Evolutionary conservation across 2,797 vertebrate species (phyloP), one percentile per base, ranked within the genome.

Genomic region (Aldrovandia affinis): DNA sequence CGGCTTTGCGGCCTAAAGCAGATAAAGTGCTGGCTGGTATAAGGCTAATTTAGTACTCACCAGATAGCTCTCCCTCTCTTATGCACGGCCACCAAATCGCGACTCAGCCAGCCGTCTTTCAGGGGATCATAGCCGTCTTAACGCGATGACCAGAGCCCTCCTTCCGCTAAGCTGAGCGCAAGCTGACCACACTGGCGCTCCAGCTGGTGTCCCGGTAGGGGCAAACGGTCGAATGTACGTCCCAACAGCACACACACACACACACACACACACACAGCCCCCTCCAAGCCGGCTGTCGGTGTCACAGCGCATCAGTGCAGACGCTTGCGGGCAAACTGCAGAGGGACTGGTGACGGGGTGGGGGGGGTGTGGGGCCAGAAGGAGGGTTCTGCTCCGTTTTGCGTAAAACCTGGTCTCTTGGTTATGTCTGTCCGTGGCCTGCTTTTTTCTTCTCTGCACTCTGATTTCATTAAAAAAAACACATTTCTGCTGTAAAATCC

Each of bases 1-100:
- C 61, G 68, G 70, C 84, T 78, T 83, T 84, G 39, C 20, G 28
- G 75, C 77, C 79, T 25, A 80, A 84, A 84, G 83, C 59, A 9
- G 75, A 80, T 83, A 82, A n/a, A 68, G 3, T 39, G 55, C 59
- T 9, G 59, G 78, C 33, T 10, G 22, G 75, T 36, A 33, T 4
- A 25, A 25, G 75, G 81, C 81, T 68, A 82, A 78, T 42, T 78
- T 22, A 78, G 81, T 18, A 54, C 81, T 82, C 68, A 42, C 73
- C 68, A 55, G 50, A 42, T 55, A 44, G 63, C 52, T 57, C 81
- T 44, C 68, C 33, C 68, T 39, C 73, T 39, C 65, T 1, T 12
- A 10, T 39, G 65, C 33, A 18, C 20, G 8, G 50, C 47, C 81
- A 82, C 52, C 78, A 42, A 84, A 81, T 59, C 52, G 50, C 36